Base-by-base conservation (phyloP, 2,797 vertebrate genomes). In the Trematomus bernacchii region DNA sequence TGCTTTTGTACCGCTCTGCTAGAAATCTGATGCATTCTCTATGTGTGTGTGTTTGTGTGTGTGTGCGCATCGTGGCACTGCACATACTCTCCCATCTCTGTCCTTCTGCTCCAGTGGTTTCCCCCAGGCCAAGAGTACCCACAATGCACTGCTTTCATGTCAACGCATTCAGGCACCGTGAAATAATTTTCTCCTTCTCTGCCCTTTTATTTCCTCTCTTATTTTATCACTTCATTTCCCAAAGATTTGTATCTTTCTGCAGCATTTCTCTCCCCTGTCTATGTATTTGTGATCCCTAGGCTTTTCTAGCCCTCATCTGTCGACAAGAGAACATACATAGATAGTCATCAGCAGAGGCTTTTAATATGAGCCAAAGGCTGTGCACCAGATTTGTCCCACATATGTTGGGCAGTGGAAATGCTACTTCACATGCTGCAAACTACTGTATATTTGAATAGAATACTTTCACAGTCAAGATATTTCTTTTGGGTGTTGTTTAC, bases 21-120 rank as follows among this genome's bases (percentile, higher is more conserved):
- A 64, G 19, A 73, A 80, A 80, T 78, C 70, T 79, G 83, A 87
- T 82, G 82, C 67, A 85, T 46, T 71, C 46, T 74, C 68, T 66
- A 60, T 78, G 67, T 76, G 79, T 23, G 40, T 66, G 73, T 71
- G 85, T 60, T 50, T 60, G 51, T 53, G 54, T 71, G 54, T 71
- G 60, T 54, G 72, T 19, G 30, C 16, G 10, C 33, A 18, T 64
- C 59, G 69, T 86, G 86, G 83, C 87, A 87, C 64, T 6, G 50
- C 89, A 88, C 91, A 93, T 86, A 90, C 82, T 90, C 84, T 85
- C 77, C 84, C 84, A 87, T 90, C 85, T 82, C 79, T 84, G 90
- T 90, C 87, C 90, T 93, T 95, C 91, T 94, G 93, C 89, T 94
- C 86, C 91, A 94, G 71, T 87, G 84, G 80, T 83, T 84, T 86